phyloP scores from a whole-genome alignment of 2,888 invertebrate species.

The Drosophila picticornis region DNA sequence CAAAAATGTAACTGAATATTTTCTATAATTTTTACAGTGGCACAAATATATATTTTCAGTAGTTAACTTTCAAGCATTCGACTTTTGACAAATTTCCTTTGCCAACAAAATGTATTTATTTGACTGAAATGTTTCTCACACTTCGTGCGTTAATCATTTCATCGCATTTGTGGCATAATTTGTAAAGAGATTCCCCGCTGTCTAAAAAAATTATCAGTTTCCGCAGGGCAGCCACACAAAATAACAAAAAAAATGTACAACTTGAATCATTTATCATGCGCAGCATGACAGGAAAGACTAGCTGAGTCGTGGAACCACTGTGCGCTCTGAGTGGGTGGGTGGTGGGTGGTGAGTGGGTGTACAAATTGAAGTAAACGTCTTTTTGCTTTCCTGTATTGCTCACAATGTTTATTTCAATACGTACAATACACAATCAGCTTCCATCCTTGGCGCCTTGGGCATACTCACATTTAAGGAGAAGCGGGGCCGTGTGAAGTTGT shows the following conservation, averaged over 20 bases:
- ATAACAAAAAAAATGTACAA: slow-evolving; percentile 4
- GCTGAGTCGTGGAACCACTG: slow-evolving; percentile 18
- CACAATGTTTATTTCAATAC: slow-evolving; percentile 55
- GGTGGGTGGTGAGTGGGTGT: slow-evolving; percentile 34
- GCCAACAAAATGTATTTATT: background rate
- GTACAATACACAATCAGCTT: slow-evolving; percentile 43
- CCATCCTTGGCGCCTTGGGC: slow-evolving; percentile 15
- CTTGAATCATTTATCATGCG: slow-evolving; percentile 35
- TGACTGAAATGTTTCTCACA: background rate
- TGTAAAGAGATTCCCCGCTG: slow-evolving; percentile 25
- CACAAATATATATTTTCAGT: background rate
- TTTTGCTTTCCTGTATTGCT: slow-evolving; percentile 58
- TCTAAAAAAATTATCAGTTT: slow-evolving; percentile 32
- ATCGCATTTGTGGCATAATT: slow-evolving; percentile 38
- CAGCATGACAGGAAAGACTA: slow-evolving; percentile 12
- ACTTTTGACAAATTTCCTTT: background rate
- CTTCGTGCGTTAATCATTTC: slow-evolving; percentile 11
- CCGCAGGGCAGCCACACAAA: background rate
- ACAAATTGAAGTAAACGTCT: slow-evolving; percentile 63
- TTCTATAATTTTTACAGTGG: slow-evolving; percentile 7
- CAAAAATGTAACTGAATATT: slow-evolving; percentile 6
- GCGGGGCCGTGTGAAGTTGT: slow-evolving; percentile 11
- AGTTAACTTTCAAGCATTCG: background rate
- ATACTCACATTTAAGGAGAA: background rate
- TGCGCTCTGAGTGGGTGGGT: slow-evolving; percentile 34